These are phyloP conservation scores for Sebastes minor DNA, from an alignment of 2,797 vertebrate genomes.

Conservation along the genomic window DNA sequence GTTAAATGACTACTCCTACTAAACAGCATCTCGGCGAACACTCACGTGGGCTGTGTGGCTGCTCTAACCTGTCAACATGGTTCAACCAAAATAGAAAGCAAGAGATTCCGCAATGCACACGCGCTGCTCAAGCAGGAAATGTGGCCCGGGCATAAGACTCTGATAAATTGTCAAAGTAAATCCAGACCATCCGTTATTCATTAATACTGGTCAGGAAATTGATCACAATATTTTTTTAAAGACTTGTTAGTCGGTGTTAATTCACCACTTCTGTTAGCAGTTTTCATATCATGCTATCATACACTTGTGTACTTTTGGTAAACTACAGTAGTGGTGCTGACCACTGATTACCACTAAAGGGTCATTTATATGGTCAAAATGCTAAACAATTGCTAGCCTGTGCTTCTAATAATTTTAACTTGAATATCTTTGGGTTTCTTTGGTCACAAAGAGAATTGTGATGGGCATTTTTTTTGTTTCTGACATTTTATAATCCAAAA, in stretches of 20 bases:
- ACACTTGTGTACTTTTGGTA: neutral
- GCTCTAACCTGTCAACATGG: no score
- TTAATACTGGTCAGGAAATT: neutral
- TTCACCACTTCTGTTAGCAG: neutral
- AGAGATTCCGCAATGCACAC: no score
- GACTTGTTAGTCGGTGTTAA: neutral
- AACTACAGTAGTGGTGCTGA: neutral
- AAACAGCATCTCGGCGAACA: rapidly evolving
- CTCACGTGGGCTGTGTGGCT: no score
- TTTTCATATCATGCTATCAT: neutral
- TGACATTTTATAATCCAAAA: neutral
- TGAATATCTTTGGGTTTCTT: neutral
- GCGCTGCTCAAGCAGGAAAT: no score
- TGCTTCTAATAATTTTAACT: neutral
- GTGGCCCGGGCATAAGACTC: neutral
- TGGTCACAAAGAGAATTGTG: neutral
- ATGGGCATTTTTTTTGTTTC: neutral
- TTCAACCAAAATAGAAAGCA: no score
- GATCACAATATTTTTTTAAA: neutral
- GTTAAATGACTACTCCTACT: no score
- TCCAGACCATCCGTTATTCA: neutral
- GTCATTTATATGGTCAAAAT: neutral
- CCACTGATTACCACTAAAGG: neutral
- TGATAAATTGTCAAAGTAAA: neutral
- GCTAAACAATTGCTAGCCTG: neutral